Percentiles rank a stretch among this genome's conserved stretches.
These are phyloP conservation scores for Amblyornis subalaris DNA, from an alignment of 2,113 vertebrate species.

Conservation along the genomic window DNA sequence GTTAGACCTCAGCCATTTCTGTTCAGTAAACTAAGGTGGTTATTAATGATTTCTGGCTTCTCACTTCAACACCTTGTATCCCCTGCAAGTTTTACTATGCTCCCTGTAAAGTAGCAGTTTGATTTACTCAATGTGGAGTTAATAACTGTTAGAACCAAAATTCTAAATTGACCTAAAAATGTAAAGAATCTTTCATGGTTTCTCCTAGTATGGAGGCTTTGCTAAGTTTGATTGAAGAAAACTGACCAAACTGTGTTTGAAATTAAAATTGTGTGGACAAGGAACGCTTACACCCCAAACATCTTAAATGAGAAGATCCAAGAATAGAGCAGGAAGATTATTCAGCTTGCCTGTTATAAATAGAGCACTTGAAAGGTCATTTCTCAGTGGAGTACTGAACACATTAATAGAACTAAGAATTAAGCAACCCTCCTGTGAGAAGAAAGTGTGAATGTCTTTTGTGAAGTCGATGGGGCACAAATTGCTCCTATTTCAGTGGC, in stretches of 20 bases:
- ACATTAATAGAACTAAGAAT: not conserved
- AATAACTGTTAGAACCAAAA: not conserved
- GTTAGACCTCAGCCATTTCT: not conserved
- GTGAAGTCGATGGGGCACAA: not conserved
- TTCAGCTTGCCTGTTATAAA: not conserved
- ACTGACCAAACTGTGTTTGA: not conserved
- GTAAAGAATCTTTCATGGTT: not conserved
- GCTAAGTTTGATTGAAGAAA: not conserved
- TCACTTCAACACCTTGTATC: not conserved
- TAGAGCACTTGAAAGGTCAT: not conserved
- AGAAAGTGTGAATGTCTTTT: not conserved
- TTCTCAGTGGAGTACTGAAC: not conserved
- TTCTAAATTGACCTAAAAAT: not conserved
- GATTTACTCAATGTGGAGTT: fast-evolving
- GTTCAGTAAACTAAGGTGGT: not conserved
- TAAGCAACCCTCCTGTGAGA: not conserved
- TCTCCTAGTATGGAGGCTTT: not conserved
- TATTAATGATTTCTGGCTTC: not conserved
- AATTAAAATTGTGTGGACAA: not conserved
- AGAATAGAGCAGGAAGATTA: not conserved
- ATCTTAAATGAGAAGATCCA: not conserved
- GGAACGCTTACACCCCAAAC: not conserved
- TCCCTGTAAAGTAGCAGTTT: not conserved
- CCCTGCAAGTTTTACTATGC: not conserved
- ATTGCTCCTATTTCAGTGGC: not conserved